Evolutionary conservation across 2,113 vertebrate genomes (phyloP).

Genomic region (Pygoscelis adeliae): DNA sequence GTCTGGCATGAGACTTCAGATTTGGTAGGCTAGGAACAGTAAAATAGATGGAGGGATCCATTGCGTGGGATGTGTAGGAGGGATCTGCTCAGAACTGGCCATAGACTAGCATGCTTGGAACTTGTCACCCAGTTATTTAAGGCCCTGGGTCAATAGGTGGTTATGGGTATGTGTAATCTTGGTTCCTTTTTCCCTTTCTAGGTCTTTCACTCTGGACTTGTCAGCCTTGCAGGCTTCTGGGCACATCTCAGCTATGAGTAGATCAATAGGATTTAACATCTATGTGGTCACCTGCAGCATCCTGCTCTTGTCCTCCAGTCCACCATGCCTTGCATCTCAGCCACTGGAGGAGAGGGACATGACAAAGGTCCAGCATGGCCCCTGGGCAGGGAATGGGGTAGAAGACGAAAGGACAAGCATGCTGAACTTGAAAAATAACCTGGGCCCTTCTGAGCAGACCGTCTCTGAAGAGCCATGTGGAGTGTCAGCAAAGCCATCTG

Average conservation of each 20-base stretch:
- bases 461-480: constrained; percentile 3
- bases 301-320: constrained; percentile 48
- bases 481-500: neutral
- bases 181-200: constrained; percentile 43
- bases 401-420: neutral
- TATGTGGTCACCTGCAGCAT: constrained; percentile 64
- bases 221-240: neutral
- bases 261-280: neutral
- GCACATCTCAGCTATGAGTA: constrained; percentile 67
- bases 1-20: neutral
- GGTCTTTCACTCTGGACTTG: constrained; percentile 24
- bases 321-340: constrained; percentile 53
- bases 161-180: neutral
- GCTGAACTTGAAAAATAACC: neutral
- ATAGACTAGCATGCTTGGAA: neutral
- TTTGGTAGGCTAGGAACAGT: neutral
- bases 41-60: neutral
- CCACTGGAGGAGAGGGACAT: neutral
- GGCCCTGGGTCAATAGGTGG: neutral
- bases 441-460: neutral
- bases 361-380: neutral
- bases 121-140: neutral
- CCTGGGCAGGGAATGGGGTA: neutral
- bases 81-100: neutral
- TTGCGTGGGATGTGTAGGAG: neutral